These are phyloP conservation scores for Drosophila atripex DNA, from an alignment of 2,888 invertebrate species.

Conservation along the genomic window DNA sequence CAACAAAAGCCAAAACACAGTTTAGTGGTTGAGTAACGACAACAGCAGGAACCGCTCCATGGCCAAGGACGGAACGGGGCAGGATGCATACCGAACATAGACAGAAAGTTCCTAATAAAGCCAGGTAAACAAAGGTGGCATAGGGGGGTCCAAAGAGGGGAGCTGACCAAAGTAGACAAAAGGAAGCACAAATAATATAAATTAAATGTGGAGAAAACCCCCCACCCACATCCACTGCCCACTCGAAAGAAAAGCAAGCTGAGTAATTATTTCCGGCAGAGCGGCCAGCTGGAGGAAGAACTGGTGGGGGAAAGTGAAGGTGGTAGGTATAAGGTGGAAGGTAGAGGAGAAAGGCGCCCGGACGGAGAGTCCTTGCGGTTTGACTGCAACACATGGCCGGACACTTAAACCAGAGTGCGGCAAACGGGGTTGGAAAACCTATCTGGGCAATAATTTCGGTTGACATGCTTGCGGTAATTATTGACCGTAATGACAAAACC, in stretches of 20 bases:
- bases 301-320: background rate
- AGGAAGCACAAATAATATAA: constrained; percentile 78
- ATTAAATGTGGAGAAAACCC: constrained; percentile 65
- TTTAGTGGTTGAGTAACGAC: constrained; percentile 81
- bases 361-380: constrained; percentile 66
- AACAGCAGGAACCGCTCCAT: constrained; percentile 59
- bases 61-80: constrained; percentile 9
- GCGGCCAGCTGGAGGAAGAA: constrained; percentile 19
- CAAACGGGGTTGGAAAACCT: constrained; percentile 64
- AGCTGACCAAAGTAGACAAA: constrained; percentile 52
- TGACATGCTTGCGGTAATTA: constrained; percentile 83
- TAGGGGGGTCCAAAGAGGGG: constrained; percentile 29
- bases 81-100: background rate
- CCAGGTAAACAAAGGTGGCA: constrained; percentile 70
- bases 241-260: constrained; percentile 62
- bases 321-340: background rate
- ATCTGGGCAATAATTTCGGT: constrained; percentile 81
- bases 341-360: constrained; percentile 7
- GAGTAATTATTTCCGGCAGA: constrained; percentile 79
- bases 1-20: constrained; percentile 82
- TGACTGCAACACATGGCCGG: constrained; percentile 79
- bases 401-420: constrained; percentile 67
- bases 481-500: constrained; percentile 82
- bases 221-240: background rate
- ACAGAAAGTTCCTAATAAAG: constrained; percentile 71